Evolutionary conservation across 2,797 vertebrate genomes (phyloP).

Genomic region (Eulemur rubriventer): DNA sequence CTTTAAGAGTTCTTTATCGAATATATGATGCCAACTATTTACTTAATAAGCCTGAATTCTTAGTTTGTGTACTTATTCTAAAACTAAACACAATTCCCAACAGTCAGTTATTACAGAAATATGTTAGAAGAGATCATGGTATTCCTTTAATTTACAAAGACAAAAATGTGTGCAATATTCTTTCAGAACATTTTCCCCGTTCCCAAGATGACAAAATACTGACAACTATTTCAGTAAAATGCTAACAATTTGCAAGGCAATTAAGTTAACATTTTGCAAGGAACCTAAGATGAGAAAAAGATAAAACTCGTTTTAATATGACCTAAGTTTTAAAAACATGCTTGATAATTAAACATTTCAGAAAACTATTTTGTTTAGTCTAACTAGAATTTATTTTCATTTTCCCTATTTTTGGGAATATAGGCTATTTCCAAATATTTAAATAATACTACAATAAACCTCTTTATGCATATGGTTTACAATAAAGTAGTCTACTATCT

Average conservation of each 20-base stretch:
- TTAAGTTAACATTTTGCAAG: slow-evolving; percentile 6
- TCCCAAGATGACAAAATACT: background rate
- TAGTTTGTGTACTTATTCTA: background rate
- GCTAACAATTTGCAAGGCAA: background rate
- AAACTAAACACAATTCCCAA: slow-evolving; percentile 24
- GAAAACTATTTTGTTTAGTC: slow-evolving; percentile 19
- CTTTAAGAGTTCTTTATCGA: too few species aligned
- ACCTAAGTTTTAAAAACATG: slow-evolving; percentile 44
- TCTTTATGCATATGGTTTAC: background rate
- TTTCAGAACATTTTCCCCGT: slow-evolving; percentile 1
- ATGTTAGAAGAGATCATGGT: background rate
- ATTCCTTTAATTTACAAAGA: slow-evolving; percentile 19
- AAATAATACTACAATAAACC: background rate
- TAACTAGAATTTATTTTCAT: slow-evolving; percentile 41
- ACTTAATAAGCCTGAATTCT: background rate
- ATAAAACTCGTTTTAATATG: slow-evolving; percentile 15
- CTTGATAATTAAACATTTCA: slow-evolving; percentile 46
- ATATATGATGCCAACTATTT: background rate
- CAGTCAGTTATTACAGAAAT: background rate
- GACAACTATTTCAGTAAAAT: slow-evolving; percentile 13
- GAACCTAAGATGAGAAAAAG: slow-evolving; percentile 37
- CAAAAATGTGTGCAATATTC: background rate
- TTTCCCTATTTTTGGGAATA: background rate
- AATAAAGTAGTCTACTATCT: background rate
- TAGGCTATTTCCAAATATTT: slow-evolving; percentile 5